A percentile compares a stretch with the other conserved stretches of the same genome.
These are phyloP conservation scores for Rousettus madagascariensis DNA, from an alignment of 2,797 vertebrate species.

Conservation along the genomic window DNA sequence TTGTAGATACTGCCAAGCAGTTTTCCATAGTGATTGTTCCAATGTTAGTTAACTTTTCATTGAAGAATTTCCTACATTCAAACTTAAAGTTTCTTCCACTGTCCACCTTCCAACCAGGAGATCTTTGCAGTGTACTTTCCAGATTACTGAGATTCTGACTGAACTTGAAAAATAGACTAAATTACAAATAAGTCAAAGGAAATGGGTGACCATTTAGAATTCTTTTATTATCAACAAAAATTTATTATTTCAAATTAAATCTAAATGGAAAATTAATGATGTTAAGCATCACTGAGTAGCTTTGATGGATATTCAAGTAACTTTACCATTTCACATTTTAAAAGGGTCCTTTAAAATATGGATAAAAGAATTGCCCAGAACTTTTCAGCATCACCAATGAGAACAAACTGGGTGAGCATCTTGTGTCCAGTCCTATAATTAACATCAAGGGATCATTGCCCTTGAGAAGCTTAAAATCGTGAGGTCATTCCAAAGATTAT, in stretches of 20 bases:
- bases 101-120: background rate
- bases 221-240: background rate
- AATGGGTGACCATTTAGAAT: background rate
- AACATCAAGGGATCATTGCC: background rate
- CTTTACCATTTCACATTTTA: background rate
- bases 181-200: background rate
- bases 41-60: background rate
- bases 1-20: background rate
- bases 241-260: background rate
- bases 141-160: background rate
- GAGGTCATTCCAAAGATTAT: background rate
- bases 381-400: background rate
- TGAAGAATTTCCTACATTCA: background rate
- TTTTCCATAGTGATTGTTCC: background rate
- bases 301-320: background rate
- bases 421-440: background rate
- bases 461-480: background rate
- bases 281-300: background rate
- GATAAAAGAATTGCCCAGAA: background rate
- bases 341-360: background rate
- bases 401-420: background rate
- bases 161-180: background rate
- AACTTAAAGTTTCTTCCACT: background rate
- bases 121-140: background rate
- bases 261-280: constrained; percentile 11